Conservation (phyloP, 2,113 vertebrate species). For the Oceanodroma tethys region DNA sequence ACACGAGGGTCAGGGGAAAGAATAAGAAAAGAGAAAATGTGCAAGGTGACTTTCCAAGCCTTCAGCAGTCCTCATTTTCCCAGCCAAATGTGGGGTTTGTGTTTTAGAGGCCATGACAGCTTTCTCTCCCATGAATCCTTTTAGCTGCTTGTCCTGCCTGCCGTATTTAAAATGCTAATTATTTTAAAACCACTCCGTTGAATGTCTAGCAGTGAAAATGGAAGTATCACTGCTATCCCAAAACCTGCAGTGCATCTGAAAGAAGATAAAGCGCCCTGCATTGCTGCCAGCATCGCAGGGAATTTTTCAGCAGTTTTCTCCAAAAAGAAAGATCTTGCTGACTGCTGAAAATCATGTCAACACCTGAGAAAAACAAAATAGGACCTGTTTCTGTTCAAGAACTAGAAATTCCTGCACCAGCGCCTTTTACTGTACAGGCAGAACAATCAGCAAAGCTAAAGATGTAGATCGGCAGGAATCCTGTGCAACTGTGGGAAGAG, state of each 20-base stretch:
- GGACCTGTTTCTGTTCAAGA: neutral
- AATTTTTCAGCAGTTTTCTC: neutral
- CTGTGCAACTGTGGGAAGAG: neutral
- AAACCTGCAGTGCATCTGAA: neutral
- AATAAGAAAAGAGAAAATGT: neutral
- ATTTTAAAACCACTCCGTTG: neutral
- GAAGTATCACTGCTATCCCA: neutral
- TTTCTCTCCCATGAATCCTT: neutral
- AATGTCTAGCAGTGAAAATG: neutral
- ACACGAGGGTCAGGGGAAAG: neutral
- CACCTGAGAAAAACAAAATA: neutral
- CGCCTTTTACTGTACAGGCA: neutral
- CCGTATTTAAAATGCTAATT: neutral
- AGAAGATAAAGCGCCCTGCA: neutral
- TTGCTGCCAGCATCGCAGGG: neutral
- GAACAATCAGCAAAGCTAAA: neutral
- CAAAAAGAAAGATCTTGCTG: neutral
- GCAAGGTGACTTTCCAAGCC: neutral
- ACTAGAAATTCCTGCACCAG: neutral
- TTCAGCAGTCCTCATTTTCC: neutral
- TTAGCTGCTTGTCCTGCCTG: neutral
- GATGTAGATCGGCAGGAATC: neutral
- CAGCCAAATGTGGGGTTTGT: neutral
- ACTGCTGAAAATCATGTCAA: neutral
- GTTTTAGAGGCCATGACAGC: neutral